Conservation (phyloP, 2,797 vertebrate genomes). For the Malurus splendens region DNA sequence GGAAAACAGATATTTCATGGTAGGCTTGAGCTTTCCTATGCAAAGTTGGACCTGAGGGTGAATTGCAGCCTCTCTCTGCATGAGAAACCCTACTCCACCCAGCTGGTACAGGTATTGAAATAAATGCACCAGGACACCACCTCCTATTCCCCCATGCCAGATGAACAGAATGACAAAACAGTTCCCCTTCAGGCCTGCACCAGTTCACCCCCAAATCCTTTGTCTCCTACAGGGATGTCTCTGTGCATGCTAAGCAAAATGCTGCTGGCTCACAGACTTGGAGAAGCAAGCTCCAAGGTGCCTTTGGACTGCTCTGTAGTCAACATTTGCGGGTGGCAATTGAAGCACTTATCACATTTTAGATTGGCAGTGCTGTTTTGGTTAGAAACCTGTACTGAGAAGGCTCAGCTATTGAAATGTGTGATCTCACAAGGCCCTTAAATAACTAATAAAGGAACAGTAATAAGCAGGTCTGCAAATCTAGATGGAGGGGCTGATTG, state of each 20-base stretch:
- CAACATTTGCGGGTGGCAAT: neutral
- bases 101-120: neutral
- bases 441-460: neutral
- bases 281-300: neutral
- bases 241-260: neutral
- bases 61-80: neutral
- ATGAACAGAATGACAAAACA: neutral
- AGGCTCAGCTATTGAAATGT: neutral
- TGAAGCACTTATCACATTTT: neutral
- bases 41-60: neutral
- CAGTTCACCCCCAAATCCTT: neutral
- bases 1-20: neutral
- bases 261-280: neutral
- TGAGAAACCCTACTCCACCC: neutral
- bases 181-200: neutral
- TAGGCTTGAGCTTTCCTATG: neutral
- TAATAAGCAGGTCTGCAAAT: neutral
- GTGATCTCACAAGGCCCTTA: neutral
- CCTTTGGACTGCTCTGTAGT: neutral
- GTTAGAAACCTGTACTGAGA: neutral
- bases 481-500: neutral
- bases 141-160: neutral
- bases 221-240: accelerated
- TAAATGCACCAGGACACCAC: neutral
- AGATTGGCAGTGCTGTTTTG: neutral